Percentiles rank a stretch among this genome's conserved stretches.
Conservation (phyloP, 2,888 invertebrate species). For the Taphrorychus bicolor region DNA sequence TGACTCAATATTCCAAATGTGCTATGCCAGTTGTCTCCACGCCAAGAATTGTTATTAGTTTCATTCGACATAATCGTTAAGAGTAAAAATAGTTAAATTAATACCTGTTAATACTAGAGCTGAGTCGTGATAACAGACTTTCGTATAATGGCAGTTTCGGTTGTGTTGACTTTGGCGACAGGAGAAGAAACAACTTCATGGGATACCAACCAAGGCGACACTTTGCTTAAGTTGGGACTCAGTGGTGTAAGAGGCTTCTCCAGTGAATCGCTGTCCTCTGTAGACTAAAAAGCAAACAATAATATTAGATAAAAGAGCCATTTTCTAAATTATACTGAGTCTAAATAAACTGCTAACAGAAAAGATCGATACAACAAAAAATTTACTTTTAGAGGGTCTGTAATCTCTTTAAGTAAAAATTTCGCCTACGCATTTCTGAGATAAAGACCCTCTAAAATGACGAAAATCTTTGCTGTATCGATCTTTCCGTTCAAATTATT, state of each 20-base stretch:
- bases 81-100: no score
- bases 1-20: no score
- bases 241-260: conserved; percentile 56
- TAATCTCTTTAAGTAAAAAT: no score
- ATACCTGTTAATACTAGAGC: conserved; percentile 60
- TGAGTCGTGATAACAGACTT: conserved; percentile 90
- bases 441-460: no score
- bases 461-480: no score
- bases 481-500: no score
- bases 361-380: not conserved
- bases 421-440: no score
- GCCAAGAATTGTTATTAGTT: no score
- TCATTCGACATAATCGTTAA: no score
- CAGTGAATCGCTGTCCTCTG: conserved; percentile 19
- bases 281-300: conserved; percentile 27
- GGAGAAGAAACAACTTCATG: conserved; percentile 72
- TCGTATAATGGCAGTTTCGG: conserved; percentile 73
- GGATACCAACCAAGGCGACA: conserved; percentile 85
- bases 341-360: not conserved
- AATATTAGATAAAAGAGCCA: not conserved
- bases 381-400: no score
- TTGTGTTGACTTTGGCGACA: conserved; percentile 66
- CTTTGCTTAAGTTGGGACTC: conserved; percentile 69
- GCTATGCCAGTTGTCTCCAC: no score
- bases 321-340: not conserved